Evolutionary conservation across 2,113 vertebrate genomes (phyloP).

Genomic region (Zonotrichia leucophrys): DNA sequence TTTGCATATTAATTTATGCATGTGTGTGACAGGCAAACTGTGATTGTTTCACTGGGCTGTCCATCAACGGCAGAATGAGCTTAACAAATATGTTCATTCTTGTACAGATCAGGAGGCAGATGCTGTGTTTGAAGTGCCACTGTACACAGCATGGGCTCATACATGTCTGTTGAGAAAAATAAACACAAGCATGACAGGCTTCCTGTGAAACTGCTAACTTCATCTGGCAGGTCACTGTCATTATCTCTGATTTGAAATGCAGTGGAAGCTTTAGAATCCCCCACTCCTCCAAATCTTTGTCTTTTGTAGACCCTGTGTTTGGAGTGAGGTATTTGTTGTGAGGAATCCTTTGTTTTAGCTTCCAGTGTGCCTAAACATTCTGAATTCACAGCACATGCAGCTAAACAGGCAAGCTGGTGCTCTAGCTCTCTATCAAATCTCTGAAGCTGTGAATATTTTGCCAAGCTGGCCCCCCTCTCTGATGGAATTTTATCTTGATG

Average conservation of each 20-base stretch:
- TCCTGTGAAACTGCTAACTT: background rate
- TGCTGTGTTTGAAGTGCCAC: constrained; percentile 24
- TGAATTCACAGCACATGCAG: background rate
- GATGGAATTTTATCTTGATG: background rate
- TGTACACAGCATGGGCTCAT: background rate
- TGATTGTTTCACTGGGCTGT: background rate
- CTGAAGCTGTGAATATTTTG: background rate
- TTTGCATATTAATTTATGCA: background rate
- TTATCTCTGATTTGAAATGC: background rate
- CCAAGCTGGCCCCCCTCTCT: background rate
- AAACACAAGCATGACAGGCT: background rate
- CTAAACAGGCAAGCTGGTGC: background rate
- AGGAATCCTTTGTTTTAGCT: background rate
- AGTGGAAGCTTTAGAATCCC: background rate
- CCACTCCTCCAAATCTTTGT: background rate
- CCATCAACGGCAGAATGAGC: background rate
- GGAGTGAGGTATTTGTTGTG: background rate
- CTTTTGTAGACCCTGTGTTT: background rate
- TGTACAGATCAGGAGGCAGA: background rate
- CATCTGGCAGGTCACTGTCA: background rate
- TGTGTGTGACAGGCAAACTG: background rate
- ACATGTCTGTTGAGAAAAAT: background rate
- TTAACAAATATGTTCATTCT: background rate
- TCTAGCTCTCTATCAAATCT: background rate
- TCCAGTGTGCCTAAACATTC: background rate